Evolutionary conservation across 2,113 vertebrate genomes (phyloP).

Genomic region (Cyphomyrus discorhynchus): DNA sequence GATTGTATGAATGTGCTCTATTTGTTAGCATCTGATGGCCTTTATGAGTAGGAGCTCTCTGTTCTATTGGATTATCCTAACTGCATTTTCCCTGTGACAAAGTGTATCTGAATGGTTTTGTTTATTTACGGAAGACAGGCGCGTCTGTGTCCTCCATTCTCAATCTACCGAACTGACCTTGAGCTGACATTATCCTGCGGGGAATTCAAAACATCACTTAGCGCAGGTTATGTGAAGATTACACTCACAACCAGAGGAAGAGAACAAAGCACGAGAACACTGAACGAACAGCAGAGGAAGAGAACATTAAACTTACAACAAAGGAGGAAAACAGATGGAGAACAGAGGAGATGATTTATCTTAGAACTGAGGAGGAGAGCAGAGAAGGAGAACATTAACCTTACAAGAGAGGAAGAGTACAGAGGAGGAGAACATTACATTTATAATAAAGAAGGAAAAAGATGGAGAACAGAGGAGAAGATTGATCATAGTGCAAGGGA

Average conservation of each 20-base stretch:
- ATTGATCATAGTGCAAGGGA: conserved; percentile 22
- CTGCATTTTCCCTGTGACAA: not conserved
- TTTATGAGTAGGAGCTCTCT: not conserved
- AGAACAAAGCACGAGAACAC: conserved; percentile 41
- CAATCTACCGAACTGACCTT: conserved; percentile 60
- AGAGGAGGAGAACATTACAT: conserved; percentile 51
- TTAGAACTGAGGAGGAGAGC: conserved; percentile 35
- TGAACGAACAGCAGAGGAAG: not conserved
- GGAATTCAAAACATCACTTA: conserved; percentile 67
- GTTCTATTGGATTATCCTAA: conserved; percentile 12
- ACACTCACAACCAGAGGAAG: conserved; percentile 36
- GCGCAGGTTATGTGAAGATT: conserved; percentile 55
- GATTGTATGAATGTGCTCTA: not conserved
- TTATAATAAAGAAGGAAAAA: conserved; percentile 24
- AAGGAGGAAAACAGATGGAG: not conserved
- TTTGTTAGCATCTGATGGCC: not conserved
- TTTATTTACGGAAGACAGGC: conserved; percentile 18
- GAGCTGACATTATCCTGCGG: conserved; percentile 71
- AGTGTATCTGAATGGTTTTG: not conserved
- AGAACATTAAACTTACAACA: not conserved
- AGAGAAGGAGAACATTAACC: conserved; percentile 46
- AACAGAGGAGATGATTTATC: not conserved
- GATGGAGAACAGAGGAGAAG: not conserved
- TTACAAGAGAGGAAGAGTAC: conserved; percentile 46
- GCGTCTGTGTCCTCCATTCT: conserved; percentile 55